These are phyloP conservation scores for Hirtodrosophila confusa DNA, from an alignment of 2,888 invertebrate genomes.

Conservation along the genomic window DNA sequence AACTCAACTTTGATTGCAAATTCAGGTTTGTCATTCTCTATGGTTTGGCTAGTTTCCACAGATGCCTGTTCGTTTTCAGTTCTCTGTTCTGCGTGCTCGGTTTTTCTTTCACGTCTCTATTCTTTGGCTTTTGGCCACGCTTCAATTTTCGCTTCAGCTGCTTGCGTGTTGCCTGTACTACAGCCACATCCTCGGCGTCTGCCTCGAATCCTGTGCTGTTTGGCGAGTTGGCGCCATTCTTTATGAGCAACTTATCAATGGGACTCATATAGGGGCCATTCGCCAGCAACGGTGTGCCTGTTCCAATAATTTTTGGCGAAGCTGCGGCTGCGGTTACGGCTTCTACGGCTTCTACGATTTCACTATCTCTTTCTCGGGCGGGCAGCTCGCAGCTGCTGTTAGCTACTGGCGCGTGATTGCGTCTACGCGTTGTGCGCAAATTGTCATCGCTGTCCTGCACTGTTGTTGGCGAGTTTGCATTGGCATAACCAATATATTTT, in stretches of 20 bases:
- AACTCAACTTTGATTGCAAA: slow-evolving; percentile 20
- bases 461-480: slow-evolving; percentile 56
- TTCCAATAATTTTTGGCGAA: slow-evolving; percentile 32
- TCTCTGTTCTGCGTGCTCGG: background rate
- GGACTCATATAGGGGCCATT: slow-evolving; percentile 69
- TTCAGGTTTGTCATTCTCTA: slow-evolving; percentile 2
- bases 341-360: background rate
- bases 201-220: slow-evolving; percentile 69
- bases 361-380: slow-evolving; percentile 35
- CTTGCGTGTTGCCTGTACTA: slow-evolving; percentile 21
- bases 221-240: slow-evolving; percentile 78
- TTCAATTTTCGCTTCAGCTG: slow-evolving; percentile 58
- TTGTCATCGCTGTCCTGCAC: slow-evolving; percentile 51
- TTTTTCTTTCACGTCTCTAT: background rate
- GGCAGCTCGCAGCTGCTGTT: slow-evolving; percentile 34
- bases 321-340: background rate
- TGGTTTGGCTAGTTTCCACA: background rate
- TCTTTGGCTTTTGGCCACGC: slow-evolving; percentile 45
- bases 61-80: background rate
- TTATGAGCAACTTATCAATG: slow-evolving; percentile 81
- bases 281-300: slow-evolving; percentile 4
- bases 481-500: slow-evolving; percentile 81
- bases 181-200: slow-evolving; percentile 61
- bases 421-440: slow-evolving; percentile 63
- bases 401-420: slow-evolving; percentile 31